Evolutionary conservation across 2,797 vertebrate genomes (phyloP).

Genomic region (Dryobates pubescens): DNA sequence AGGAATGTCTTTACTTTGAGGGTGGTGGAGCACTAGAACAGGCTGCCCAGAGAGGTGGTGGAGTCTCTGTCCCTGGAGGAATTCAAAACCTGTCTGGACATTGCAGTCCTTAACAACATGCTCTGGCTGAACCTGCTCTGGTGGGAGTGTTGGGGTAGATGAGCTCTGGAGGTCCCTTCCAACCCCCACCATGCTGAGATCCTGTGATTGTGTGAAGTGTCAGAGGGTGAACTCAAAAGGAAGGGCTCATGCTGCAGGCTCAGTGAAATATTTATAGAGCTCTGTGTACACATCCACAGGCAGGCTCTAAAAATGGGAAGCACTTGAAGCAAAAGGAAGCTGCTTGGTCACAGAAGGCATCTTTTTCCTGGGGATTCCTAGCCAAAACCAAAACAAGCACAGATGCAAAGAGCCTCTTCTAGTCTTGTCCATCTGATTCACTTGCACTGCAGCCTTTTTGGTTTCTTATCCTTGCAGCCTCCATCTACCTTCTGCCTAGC

Average conservation of each 20-base stretch:
- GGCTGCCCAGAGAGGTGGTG: too few species aligned
- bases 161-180: too few species aligned
- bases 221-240: background rate
- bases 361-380: background rate
- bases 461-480: background rate
- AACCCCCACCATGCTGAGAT: too few species aligned
- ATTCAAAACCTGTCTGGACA: too few species aligned
- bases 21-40: too few species aligned
- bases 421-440: background rate
- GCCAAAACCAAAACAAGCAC: background rate
- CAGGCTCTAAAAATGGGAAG: slow-evolving; percentile 7
- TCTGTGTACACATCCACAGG: background rate
- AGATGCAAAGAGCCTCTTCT: background rate
- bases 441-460: accelerated
- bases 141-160: too few species aligned
- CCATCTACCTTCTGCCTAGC: accelerated
- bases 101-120: too few species aligned
- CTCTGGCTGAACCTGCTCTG: too few species aligned
- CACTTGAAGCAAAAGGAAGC: background rate
- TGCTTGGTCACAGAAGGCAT: background rate
- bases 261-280: background rate
- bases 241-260: background rate
- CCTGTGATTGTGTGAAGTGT: background rate
- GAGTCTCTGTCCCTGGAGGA: too few species aligned
- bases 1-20: too few species aligned